A percentile compares a stretch with the other conserved stretches of the same genome.
Conservation (phyloP, 2,113 vertebrate species). For the Apodemus speciosus region DNA sequence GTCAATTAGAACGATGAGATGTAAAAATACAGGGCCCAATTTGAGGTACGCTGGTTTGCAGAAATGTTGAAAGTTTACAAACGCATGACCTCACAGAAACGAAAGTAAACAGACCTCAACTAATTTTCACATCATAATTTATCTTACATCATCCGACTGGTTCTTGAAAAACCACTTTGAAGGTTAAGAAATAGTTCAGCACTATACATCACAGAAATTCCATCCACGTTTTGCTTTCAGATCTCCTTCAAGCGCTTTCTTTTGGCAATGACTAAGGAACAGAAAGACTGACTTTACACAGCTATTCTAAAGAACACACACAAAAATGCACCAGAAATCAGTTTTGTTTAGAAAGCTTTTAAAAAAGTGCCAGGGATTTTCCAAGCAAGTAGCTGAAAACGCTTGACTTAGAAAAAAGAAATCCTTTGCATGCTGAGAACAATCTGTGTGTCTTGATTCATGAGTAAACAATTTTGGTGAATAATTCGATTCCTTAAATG, state of each 20-base stretch:
- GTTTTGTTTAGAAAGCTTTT: constrained; percentile 73
- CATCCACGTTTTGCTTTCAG: constrained; percentile 28
- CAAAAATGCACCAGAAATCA: constrained; percentile 67
- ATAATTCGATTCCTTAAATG: constrained; percentile 35
- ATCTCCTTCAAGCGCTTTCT: constrained; percentile 64
- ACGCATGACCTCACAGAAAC: constrained; percentile 39
- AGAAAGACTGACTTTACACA: constrained; percentile 71
- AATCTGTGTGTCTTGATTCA: constrained; percentile 62
- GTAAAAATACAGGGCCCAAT: constrained; percentile 52
- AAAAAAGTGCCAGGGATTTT: constrained; percentile 75
- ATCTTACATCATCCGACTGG: constrained; percentile 4
- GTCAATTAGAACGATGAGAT: constrained; percentile 37
- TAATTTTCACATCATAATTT: constrained; percentile 55
- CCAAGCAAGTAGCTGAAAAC: constrained; percentile 71
- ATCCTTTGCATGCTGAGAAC: constrained; percentile 52
- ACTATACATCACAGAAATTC: neutral
- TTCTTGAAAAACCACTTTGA: constrained; percentile 36
- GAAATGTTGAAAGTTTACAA: constrained; percentile 30
- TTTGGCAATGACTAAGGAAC: constrained; percentile 65
- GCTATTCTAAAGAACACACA: constrained; percentile 69
- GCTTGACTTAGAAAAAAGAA: constrained; percentile 72
- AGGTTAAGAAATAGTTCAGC: constrained; percentile 46
- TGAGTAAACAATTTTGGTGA: constrained; percentile 65
- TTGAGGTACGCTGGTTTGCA: constrained; percentile 5
- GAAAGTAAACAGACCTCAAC: constrained; percentile 48